Evolutionary conservation across 2,113 vertebrate species (phyloP).

Genomic region (Ailuropoda melanoleuca): DNA sequence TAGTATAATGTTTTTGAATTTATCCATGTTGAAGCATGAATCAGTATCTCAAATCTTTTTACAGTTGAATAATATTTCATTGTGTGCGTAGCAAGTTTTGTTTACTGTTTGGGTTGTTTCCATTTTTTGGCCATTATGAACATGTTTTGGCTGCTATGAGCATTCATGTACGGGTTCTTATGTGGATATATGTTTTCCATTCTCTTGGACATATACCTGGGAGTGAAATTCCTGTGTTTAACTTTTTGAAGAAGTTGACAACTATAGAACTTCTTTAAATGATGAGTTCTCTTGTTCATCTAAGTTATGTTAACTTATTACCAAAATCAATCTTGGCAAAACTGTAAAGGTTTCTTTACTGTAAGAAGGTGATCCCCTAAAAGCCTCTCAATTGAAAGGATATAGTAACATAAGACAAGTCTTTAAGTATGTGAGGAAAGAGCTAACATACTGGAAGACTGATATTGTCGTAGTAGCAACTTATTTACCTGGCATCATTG

Average conservation of each 20-base stretch:
- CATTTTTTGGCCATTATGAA: neutral
- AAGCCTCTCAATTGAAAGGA: neutral
- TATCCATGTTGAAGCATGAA: neutral
- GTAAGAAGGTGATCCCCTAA: neutral
- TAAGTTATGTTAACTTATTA: neutral
- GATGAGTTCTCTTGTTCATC: neutral
- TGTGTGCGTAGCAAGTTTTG: neutral
- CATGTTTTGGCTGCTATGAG: neutral
- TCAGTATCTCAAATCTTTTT: neutral
- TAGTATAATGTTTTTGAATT: neutral
- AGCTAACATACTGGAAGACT: neutral
- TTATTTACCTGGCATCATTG: neutral
- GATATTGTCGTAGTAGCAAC: neutral
- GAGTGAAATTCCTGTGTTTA: neutral
- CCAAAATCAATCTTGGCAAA: neutral
- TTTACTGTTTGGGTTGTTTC: neutral
- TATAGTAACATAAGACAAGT: neutral
- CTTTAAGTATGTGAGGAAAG: neutral
- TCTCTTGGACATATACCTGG: neutral
- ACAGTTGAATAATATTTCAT: neutral
- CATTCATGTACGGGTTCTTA: neutral
- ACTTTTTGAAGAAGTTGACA: neutral
- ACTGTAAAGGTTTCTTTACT: neutral
- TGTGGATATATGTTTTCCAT: neutral
- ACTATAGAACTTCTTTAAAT: neutral